phyloP scores from a whole-genome alignment of 37 sponge, comb jelly and placozoan species.

The Spongilla lacustris region DNA sequence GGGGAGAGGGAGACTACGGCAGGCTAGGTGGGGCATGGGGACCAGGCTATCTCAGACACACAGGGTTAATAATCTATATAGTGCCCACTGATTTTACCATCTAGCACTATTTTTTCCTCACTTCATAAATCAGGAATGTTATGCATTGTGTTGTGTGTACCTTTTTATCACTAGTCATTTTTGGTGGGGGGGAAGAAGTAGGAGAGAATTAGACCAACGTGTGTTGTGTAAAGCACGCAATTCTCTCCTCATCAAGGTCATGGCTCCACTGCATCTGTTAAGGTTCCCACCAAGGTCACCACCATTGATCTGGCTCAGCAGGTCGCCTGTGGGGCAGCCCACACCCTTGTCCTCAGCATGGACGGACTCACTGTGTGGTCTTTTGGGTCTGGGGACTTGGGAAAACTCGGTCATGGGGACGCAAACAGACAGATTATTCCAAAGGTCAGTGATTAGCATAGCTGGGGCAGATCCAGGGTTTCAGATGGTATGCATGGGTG shows the following conservation, averaged over 20 bases:
- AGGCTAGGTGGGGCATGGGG: slow-evolving; percentile 69
- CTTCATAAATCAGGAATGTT: too few relatives aligned
- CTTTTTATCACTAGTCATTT: too few relatives aligned
- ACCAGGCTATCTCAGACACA: too few relatives aligned
- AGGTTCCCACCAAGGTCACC: slow-evolving; percentile 57
- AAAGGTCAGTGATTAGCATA: slow-evolving; percentile 46
- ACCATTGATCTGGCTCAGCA: slow-evolving; percentile 44
- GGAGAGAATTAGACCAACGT: too few relatives aligned
- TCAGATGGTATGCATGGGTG: too few relatives aligned
- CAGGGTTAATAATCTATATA: too few relatives aligned
- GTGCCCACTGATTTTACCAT: too few relatives aligned
- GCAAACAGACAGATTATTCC: slow-evolving; percentile 61
- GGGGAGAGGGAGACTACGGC: slow-evolving; percentile 93
- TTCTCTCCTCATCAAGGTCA: slow-evolving; percentile 47
- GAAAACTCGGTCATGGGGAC: slow-evolving; percentile 91
- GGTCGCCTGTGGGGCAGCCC: slow-evolving; percentile 84
- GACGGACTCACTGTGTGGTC: slow-evolving; percentile 85
- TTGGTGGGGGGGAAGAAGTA: too few relatives aligned
- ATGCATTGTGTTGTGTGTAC: too few relatives aligned
- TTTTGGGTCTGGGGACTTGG: slow-evolving; percentile 83
- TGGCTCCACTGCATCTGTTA: slow-evolving; percentile 21
- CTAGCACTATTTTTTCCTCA: too few relatives aligned
- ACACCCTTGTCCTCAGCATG: slow-evolving; percentile 78
- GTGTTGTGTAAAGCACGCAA: not conserved
- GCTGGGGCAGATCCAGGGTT: not conserved